phyloP scores from a whole-genome alignment of 2,888 invertebrate genomes.

The Frankliniella intonsa region DNA sequence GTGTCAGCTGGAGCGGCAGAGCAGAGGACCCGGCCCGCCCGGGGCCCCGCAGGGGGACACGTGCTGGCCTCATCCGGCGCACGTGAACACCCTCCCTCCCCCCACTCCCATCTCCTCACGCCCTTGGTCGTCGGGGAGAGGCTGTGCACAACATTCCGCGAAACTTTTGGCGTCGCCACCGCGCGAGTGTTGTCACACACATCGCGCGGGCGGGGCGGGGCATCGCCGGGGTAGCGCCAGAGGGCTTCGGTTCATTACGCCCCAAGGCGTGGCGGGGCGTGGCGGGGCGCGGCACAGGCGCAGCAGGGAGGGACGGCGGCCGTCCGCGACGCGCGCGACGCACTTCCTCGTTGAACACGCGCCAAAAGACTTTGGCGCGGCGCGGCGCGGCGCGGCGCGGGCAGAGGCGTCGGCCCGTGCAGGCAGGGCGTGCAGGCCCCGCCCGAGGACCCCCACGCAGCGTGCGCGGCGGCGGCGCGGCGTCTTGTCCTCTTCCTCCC shows the following conservation, averaged over 20 bases:
- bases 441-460: neutral
- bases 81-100: neutral
- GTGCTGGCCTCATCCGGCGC: neutral
- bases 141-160: no score
- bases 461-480: no score
- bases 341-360: conserved; percentile 7
- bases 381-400: neutral
- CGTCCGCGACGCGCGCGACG: neutral
- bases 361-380: neutral
- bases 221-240: no score
- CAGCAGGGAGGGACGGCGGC: no score
- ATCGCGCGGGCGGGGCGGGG: neutral
- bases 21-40: neutral
- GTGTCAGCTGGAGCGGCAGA: neutral
- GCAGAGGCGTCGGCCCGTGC: no score
- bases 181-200: neutral
- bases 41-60: neutral
- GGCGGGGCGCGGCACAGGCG: no score
- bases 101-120: neutral
- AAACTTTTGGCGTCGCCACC: no score
- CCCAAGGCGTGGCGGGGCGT: no score
- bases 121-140: neutral
- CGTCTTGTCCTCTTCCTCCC: no score
- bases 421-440: neutral
- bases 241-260: no score